Conservation (phyloP, 2,888 invertebrate species). For the Selenia dentaria region DNA sequence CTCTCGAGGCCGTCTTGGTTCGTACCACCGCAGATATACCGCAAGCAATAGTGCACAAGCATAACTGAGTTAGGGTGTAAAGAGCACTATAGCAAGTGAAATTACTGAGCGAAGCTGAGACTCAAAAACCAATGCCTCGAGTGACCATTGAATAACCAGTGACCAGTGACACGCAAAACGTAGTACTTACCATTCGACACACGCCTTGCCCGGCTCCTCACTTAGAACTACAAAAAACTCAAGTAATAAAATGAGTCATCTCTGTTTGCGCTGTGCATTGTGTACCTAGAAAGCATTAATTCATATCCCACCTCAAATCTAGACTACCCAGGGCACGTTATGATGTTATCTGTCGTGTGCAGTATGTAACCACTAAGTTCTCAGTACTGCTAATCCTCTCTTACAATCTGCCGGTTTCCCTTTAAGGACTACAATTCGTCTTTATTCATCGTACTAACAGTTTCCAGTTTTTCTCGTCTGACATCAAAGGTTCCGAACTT, state of each 20-base stretch:
- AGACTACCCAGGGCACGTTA: conserved; percentile 29
- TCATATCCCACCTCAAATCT: conserved; percentile 23
- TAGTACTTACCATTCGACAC: no score
- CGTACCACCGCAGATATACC: no score
- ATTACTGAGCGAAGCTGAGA: no score
- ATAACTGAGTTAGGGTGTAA: no score
- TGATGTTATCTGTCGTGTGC: conserved; percentile 25
- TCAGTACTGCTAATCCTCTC: conserved; percentile 31
- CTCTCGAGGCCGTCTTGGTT: no score
- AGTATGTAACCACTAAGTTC: conserved; percentile 27
- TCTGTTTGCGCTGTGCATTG: conserved; percentile 21
- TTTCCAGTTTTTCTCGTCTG: conserved; percentile 7
- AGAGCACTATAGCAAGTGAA: no score
- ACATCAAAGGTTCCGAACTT: conserved; percentile 19
- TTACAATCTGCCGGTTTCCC: conserved; percentile 30
- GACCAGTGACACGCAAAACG: no score
- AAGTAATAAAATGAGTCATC: conserved; percentile 16
- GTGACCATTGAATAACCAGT: no score
- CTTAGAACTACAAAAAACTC: no score
- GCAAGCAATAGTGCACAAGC: no score
- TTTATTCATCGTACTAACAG: conserved; percentile 9
- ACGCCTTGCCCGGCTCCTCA: no score
- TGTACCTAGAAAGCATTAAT: conserved; percentile 27
- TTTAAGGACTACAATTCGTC: conserved; percentile 26
- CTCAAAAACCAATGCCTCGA: no score